phyloP scores from a whole-genome alignment of 2,888 invertebrate species.

The Imbricaverruca yamaguchii region DNA sequence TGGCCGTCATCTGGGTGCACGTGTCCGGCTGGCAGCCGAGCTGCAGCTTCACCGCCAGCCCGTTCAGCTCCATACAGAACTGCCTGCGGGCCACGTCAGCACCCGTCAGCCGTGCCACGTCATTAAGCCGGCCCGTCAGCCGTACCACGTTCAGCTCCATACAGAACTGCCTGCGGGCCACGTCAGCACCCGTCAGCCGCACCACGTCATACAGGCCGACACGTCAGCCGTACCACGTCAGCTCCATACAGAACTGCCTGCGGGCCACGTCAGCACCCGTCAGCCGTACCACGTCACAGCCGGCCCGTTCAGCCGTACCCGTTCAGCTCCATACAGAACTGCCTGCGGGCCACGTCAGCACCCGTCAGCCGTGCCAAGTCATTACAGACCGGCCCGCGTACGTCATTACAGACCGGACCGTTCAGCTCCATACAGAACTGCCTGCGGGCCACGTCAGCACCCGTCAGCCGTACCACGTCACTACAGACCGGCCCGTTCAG shows the following conservation, averaged over 20 bases:
- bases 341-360: constrained; percentile 66
- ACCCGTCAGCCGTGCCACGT: constrained; percentile 92
- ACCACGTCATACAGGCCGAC: constrained; percentile 57
- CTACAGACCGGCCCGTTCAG: constrained; percentile 77
- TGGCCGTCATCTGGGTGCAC: constrained; percentile 99
- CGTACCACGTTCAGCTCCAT: constrained; percentile 99
- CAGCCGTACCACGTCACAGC: no score
- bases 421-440: constrained; percentile 99
- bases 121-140: constrained; percentile 92
- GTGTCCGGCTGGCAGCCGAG: constrained; percentile 93
- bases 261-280: constrained; percentile 58
- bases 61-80: constrained; percentile 99
- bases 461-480: no score
- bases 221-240: constrained; percentile 47
- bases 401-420: no score
- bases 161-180: constrained; percentile 77
- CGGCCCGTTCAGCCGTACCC: constrained; percentile 94
- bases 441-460: constrained; percentile 63
- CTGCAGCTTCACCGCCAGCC: constrained; percentile 92
- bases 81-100: constrained; percentile 61
- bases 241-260: constrained; percentile 98
- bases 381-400: no score
- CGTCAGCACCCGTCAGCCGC: constrained; percentile 73
- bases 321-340: constrained; percentile 99
- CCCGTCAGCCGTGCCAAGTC: constrained; percentile 90